Evolutionary conservation across 2,113 vertebrate species (phyloP), one percentile per base, ranked within the genome.

Genomic region (Oreochromis tanganicae): DNA sequence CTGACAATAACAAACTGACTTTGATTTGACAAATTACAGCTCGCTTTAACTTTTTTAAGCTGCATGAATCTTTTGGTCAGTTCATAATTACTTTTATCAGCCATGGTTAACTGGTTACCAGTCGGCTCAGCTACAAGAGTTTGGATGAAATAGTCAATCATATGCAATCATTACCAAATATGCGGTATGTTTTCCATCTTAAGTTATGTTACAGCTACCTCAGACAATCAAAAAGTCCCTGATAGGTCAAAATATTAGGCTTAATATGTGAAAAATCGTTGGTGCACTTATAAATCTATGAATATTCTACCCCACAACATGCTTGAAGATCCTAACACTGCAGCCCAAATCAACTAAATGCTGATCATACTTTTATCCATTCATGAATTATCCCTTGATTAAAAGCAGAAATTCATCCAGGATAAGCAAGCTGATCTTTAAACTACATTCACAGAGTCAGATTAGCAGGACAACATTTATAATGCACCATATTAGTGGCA

Each of bases 211-310:
- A 66, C 61, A 38, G 34, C 4, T 21, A 0, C 34, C 10, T 66
- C 61, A 66, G 6, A 38, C 61, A 12, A 36, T 66, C 32, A 66
- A 36, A 66, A 66, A n/a, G 61, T n/a, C 61, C 32, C 17, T 1
- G 61, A 66, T 36, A 66, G 32, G 0, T 36, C 32, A 66, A 66
- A 66, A 36, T 36, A 36, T 36, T 11, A 36, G 59, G 29, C 17
- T 63, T 36, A 36, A n/a, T 6, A 2, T 63, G 61, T n/a, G 17
- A 66, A n/a, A 36, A 66, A 27, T 0, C 2, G 11, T 56, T 13
- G 2, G 6, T 2, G 55, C 21, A 57, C 56, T 24, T 56, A 4
- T 56, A 56, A 24, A 4, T 1, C 21, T 59, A 29, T 29, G 56
- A 57, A 38, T 66, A 36, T 66, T n/a, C 19, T 38, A 6, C 32